These are phyloP conservation scores for Proteles cristata DNA, from an alignment of 2,113 vertebrate species.

Conservation along the genomic window DNA sequence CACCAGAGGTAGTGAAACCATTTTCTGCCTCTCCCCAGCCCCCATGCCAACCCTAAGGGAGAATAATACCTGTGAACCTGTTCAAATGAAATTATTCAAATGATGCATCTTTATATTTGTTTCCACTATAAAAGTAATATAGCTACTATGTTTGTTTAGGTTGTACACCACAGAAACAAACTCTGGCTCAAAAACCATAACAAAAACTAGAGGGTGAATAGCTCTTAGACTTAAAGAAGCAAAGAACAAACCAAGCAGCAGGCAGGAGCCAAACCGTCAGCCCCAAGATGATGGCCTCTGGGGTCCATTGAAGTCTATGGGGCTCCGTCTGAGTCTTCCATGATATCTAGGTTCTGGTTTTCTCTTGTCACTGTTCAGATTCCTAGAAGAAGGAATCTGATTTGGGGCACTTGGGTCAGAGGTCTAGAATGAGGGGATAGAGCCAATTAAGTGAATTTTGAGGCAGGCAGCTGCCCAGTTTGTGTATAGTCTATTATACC, in stretches of 20 bases:
- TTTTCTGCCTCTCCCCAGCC: background rate
- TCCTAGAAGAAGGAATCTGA: background rate
- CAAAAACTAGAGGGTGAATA: background rate
- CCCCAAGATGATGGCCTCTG: background rate
- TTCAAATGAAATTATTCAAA: constrained; percentile 28
- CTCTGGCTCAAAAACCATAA: background rate
- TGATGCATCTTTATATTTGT: background rate
- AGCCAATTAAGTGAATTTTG: background rate
- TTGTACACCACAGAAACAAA: background rate
- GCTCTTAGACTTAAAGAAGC: constrained; percentile 10
- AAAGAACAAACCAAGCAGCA: background rate
- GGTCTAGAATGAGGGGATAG: background rate
- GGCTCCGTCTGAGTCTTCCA: background rate
- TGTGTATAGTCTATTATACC: no score
- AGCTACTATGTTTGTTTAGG: background rate
- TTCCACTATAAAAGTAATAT: constrained; percentile 11
- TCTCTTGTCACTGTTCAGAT: background rate
- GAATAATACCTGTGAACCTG: background rate
- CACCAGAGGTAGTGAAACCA: background rate
- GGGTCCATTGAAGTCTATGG: background rate
- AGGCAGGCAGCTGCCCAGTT: background rate
- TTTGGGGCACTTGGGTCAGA: background rate
- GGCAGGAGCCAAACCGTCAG: background rate
- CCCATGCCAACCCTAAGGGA: background rate
- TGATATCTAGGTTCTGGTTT: background rate